These are phyloP conservation scores for Philypnodon macrostomus DNA, from an alignment of 2,797 vertebrate species.

Conservation along the genomic window DNA sequence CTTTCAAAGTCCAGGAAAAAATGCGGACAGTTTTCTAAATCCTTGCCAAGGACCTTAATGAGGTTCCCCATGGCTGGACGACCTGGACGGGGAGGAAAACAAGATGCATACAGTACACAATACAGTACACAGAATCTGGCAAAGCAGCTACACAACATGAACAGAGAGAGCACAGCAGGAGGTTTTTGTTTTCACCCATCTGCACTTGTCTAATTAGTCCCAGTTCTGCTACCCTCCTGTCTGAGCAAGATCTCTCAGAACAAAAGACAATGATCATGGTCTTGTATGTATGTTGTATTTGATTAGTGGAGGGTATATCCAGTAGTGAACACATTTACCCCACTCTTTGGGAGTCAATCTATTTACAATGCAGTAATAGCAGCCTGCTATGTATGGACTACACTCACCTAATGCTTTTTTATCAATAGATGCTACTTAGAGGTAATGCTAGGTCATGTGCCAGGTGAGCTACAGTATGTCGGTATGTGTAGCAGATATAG, in stretches of 20 bases:
- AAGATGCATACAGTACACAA: conserved; percentile 79
- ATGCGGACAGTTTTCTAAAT: conserved; percentile 98
- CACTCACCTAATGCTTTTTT: conserved; percentile 46
- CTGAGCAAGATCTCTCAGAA: conserved; percentile 25
- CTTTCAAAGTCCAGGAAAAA: conserved; percentile 99
- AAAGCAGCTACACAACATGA: conserved; percentile 46
- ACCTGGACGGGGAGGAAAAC: conserved; percentile 84
- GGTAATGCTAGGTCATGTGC: conserved; percentile 16
- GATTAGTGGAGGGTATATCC: conserved; percentile 44
- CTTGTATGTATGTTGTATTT: conserved; percentile 32
- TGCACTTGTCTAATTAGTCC: conserved; percentile 39
- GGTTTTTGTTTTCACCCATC: conserved; percentile 39
- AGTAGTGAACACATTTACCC: conserved; percentile 54
- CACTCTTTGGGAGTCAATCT: conserved; percentile 52
- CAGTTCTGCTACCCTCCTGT: conserved; percentile 26
- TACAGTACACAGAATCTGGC: conserved; percentile 70
- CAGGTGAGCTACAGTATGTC: conserved; percentile 6
- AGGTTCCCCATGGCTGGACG: conserved; percentile 96
- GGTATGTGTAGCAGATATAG: no score
- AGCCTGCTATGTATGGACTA: conserved; percentile 25
- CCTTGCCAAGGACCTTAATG: conserved; percentile 98
- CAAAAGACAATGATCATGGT: conserved; percentile 41
- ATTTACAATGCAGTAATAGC: conserved; percentile 62
- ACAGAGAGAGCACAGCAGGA: conserved; percentile 50
- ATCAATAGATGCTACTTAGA: conserved; percentile 36